Evolutionary conservation across 2,888 invertebrate genomes (phyloP), one percentile per base, ranked within the genome.

Genomic region (Rambutsinella grinnellia): DNA sequence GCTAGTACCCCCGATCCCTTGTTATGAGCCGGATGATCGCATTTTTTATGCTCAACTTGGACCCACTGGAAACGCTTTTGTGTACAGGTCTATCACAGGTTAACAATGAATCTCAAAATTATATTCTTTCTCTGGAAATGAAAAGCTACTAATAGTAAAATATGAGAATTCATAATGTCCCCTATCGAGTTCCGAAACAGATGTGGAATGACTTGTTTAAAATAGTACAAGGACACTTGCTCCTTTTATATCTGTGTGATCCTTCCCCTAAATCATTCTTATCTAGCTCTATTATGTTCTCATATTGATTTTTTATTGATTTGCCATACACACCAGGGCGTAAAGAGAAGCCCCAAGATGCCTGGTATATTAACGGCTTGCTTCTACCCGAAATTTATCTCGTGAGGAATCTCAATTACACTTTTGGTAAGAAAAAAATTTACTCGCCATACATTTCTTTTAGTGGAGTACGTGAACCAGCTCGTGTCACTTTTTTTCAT

Each of bases 351-450:
- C 79, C 79, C 2, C 66, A 62, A 49, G 68, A 71, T 79, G 93
- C 94, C 19, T 96, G 95, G 95, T 97, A 95, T 88, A 91, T 97
- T 85, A 96, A 97, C 87, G 95, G 95, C 85, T 89, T 92, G 81
- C 90, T 97, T 21, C 94, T 96, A 81, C 97, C 97, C 0, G 96
- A 96, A 87, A 88, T 97, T 28, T 93, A 93, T 63, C 93, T 97
- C 77, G 94, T 95, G 10, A 68, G 81, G 8, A 63, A 72, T 58
- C 66, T 79, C 27, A 79, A 76, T 23, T 81, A 81, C 53, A 81
- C 81, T 10, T 81, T 81, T 27, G 81, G 81, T 81, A 78, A 72
- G 26, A 6, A 5, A 13, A 8, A 49, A 3, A 49, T 17, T 49
- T 17, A 49, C 13, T 46, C 46, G 24, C 44, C 47, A 27, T 44